Conservation (phyloP, 2,888 invertebrate species). For the Lissocephala sabroskyi region DNA sequence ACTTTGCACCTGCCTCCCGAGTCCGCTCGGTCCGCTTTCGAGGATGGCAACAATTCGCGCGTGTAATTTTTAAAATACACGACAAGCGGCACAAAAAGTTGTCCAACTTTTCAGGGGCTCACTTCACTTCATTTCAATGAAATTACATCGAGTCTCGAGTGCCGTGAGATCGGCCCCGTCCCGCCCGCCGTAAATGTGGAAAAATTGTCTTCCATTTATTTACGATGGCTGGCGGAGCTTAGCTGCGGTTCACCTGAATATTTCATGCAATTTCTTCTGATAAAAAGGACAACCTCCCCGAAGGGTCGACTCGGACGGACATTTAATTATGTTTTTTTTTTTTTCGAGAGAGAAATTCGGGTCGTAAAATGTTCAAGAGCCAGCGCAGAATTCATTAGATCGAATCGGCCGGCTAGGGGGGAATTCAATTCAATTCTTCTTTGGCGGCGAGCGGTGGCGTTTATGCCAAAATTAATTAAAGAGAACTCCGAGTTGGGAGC, state of each 20-base stretch:
- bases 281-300: slow-evolving; percentile 3
- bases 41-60: slow-evolving; percentile 30
- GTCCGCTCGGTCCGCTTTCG: neutral
- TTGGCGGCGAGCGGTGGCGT: no score
- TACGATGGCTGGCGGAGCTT: slow-evolving; percentile 8
- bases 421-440: no score
- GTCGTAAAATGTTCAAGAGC: no score
- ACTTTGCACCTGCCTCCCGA: neutral
- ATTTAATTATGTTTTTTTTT: neutral
- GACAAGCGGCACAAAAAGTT: slow-evolving; percentile 12
- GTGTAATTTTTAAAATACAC: slow-evolving; percentile 41
- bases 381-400: no score
- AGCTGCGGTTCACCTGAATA: slow-evolving; percentile 7
- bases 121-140: slow-evolving; percentile 30
- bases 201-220: slow-evolving; percentile 24
- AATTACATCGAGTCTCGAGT: slow-evolving; percentile 22
- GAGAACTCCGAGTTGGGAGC: no score
- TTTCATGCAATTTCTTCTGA: neutral
- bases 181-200: slow-evolving; percentile 19
- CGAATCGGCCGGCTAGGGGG: no score
- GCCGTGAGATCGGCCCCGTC: neutral
- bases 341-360: neutral
- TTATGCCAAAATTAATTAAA: no score
- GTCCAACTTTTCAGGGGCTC: slow-evolving; percentile 15
- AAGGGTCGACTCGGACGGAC: no score